phyloP scores from a whole-genome alignment of 2,797 vertebrate species.

The Sebastes ruberrimus region DNA sequence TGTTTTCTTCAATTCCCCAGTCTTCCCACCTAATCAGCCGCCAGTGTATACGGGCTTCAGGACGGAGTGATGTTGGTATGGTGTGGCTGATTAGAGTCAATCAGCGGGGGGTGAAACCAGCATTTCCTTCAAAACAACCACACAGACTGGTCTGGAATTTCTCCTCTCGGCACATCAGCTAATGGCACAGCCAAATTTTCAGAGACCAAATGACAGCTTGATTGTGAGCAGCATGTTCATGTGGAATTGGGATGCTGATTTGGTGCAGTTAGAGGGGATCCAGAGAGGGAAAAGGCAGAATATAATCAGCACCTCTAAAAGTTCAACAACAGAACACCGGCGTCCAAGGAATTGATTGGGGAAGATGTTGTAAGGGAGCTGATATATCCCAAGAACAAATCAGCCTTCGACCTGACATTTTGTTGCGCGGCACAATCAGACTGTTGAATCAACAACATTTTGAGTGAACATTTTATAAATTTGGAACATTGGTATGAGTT shows the following conservation, averaged over 20 bases:
- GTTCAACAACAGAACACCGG: conserved; percentile 70
- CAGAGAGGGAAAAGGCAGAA: conserved; percentile 43
- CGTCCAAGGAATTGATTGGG: conserved; percentile 75
- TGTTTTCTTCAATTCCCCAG: conserved; percentile 59
- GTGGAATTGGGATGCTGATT: conserved; percentile 72
- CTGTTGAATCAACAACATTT: conserved; percentile 39
- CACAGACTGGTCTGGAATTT: conserved; percentile 54
- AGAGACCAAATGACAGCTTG: conserved; percentile 72
- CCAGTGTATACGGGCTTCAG: conserved; percentile 45
- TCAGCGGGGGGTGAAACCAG: conserved; percentile 68
- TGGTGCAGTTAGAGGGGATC: conserved; percentile 61
- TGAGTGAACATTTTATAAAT: conserved; percentile 14
- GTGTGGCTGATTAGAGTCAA: conserved; percentile 82
- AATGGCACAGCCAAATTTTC: conserved; percentile 73
- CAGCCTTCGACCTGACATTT: conserved; percentile 79
- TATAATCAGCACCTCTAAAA: conserved; percentile 75
- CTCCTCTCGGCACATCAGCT: conserved; percentile 65
- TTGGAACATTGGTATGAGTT: conserved; percentile 14
- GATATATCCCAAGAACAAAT: conserved; percentile 62
- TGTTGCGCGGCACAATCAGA: conserved; percentile 59
- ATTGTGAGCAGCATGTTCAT: conserved; percentile 74
- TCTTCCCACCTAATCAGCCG: conserved; percentile 77
- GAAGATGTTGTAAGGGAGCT: conserved; percentile 69
- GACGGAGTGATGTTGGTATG: conserved; percentile 58
- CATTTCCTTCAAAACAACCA: conserved; percentile 66